Evolutionary conservation across 2,888 invertebrate genomes (phyloP).

Genomic region (Escarpia spicata): DNA sequence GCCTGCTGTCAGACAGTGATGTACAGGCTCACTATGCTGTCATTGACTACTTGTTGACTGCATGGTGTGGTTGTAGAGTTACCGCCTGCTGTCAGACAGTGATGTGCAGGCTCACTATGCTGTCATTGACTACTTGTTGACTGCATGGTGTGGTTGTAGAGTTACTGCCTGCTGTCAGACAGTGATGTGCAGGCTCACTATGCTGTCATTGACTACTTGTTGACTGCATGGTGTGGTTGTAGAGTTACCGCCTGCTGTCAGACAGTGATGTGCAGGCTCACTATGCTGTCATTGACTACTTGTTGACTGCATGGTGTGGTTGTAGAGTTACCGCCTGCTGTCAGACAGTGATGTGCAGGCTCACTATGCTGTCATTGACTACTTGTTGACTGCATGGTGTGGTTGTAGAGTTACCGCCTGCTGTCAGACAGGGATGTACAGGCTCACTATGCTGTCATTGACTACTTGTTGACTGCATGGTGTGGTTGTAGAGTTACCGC

Average conservation of each 20-base stretch:
- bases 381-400: no score
- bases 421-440: slow-evolving; percentile 85
- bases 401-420: slow-evolving; percentile 67
- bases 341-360: slow-evolving; percentile 85
- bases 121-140: no score
- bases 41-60: no score
- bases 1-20: slow-evolving; percentile 83
- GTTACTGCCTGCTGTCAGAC: slow-evolving; percentile 76
- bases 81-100: slow-evolving; percentile 78
- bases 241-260: slow-evolving; percentile 73
- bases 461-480: no score
- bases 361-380: slow-evolving; percentile 64
- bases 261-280: slow-evolving; percentile 85
- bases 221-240: background rate
- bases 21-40: slow-evolving; percentile 74
- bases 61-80: slow-evolving; percentile 41
- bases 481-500: slow-evolving; percentile 60
- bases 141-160: slow-evolving; percentile 39
- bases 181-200: slow-evolving; percentile 81
- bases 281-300: slow-evolving; percentile 46
- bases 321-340: slow-evolving; percentile 70
- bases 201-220: slow-evolving; percentile 28
- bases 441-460: slow-evolving; percentile 68
- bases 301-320: background rate
- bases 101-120: slow-evolving; percentile 79